Conservation (phyloP, 2,797 vertebrate genomes). For the Liasis olivaceus region DNA sequence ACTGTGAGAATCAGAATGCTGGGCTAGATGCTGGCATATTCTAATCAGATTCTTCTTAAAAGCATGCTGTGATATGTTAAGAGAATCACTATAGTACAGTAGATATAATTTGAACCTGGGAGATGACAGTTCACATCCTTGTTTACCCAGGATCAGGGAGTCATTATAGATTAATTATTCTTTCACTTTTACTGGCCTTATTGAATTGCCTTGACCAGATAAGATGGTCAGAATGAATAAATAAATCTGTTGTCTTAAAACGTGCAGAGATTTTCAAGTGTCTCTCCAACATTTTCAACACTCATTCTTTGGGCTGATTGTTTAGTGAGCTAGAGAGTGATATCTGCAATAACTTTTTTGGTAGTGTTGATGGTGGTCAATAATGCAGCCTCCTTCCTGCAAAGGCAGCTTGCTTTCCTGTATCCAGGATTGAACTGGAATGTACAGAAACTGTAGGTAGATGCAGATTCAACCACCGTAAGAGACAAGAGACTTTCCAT, state of each 20-base stretch:
- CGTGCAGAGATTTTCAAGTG: background rate
- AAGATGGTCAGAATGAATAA: background rate
- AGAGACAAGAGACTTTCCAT: background rate
- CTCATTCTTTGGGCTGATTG: background rate
- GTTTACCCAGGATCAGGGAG: background rate
- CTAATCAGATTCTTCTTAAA: background rate
- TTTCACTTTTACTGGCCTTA: background rate
- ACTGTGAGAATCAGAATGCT: background rate
- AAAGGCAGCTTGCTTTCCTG: background rate
- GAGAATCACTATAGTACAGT: background rate
- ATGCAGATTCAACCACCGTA: background rate
- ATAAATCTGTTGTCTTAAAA: background rate
- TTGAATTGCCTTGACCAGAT: background rate
- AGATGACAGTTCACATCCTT: background rate
- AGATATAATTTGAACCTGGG: background rate
- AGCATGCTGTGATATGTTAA: background rate
- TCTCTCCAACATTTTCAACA: background rate
- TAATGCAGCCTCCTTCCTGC: background rate
- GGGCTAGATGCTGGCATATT: background rate
- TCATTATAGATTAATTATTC: background rate
- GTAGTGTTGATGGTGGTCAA: background rate
- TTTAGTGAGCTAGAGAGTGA: background rate
- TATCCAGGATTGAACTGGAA: background rate
- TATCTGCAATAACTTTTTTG: background rate
- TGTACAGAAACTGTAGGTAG: background rate